phyloP scores from a whole-genome alignment of 1,140 invertebrate species.

The Odontomachus brunneus region DNA sequence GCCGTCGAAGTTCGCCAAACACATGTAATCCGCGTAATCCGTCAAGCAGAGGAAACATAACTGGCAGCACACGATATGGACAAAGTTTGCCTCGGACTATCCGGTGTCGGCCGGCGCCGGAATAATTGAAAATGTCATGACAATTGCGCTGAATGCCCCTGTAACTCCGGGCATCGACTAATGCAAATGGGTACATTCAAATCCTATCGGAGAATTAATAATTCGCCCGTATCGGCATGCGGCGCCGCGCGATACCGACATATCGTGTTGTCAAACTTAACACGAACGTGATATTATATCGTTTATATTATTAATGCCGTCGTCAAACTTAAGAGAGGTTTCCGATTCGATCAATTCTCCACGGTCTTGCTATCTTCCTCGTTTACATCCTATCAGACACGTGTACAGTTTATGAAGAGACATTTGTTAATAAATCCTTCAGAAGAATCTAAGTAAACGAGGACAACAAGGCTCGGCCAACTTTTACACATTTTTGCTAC shows the following conservation, averaged over 20 bases:
- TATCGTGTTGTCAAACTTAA: slow-evolving; percentile 54
- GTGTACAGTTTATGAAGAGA: no score
- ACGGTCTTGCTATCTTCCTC: neutral
- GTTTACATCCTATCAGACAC: neutral
- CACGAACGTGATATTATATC: neutral
- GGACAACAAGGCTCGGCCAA: no score
- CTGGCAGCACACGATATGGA: slow-evolving; percentile 46
- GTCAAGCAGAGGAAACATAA: slow-evolving; percentile 41
- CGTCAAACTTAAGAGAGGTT: slow-evolving; percentile 28
- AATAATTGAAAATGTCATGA: slow-evolving; percentile 60
- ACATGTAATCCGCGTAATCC: slow-evolving; percentile 54
- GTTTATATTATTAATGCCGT: slow-evolving; percentile 37
- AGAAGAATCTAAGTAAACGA: no score
- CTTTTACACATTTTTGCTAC: no score
- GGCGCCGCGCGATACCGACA: slow-evolving; percentile 24
- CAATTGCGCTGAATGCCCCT: slow-evolving; percentile 34
- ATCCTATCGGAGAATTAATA: slow-evolving; percentile 54
- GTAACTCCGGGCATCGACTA: slow-evolving; percentile 33
- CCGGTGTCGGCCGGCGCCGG: slow-evolving; percentile 16
- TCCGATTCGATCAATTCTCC: slow-evolving; percentile 7
- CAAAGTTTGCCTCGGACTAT: slow-evolving; percentile 39
- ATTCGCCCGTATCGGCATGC: slow-evolving; percentile 28
- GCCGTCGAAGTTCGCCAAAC: slow-evolving; percentile 35
- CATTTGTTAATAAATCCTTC: no score
- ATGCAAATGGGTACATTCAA: slow-evolving; percentile 58